Conservation (phyloP, 2,888 invertebrate species). For the Alentia gelatinosa region DNA sequence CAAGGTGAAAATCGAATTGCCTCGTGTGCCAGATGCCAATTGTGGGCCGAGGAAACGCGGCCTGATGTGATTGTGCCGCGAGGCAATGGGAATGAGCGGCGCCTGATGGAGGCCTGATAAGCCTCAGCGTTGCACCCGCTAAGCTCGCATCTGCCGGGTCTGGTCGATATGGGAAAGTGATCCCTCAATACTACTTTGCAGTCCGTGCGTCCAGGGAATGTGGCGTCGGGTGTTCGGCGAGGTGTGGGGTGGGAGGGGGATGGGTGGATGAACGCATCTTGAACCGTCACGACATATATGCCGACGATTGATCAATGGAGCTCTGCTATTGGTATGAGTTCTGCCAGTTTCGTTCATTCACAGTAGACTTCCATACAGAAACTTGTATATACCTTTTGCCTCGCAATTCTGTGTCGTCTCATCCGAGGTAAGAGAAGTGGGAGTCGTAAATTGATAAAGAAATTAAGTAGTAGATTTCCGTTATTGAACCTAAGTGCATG, state of each 20-base stretch:
- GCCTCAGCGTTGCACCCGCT: neutral
- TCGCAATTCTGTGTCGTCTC: too few relatives aligned
- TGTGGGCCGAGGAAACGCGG: slow-evolving; percentile 17
- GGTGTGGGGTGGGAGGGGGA: neutral
- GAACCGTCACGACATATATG: neutral
- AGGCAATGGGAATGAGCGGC: slow-evolving; percentile 25
- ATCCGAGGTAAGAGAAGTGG: too few relatives aligned
- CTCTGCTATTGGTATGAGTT: neutral
- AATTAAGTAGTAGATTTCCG: too few relatives aligned
- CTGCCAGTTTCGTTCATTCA: too few relatives aligned
- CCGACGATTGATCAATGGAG: neutral
- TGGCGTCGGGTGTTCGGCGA: neutral
- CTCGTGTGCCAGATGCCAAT: slow-evolving; percentile 17
- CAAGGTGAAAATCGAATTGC: slow-evolving; percentile 19
- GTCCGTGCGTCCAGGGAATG: neutral
- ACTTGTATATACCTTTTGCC: too few relatives aligned
- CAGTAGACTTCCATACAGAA: too few relatives aligned
- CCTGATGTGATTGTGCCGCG: slow-evolving; percentile 36
- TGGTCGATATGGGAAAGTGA: neutral
- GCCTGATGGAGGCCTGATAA: slow-evolving; percentile 20
- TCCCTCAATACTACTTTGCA: neutral
- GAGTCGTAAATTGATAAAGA: too few relatives aligned
- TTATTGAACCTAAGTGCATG: too few relatives aligned
- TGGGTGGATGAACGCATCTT: neutral
- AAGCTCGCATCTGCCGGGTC: neutral